Conservation (phyloP, 2,113 vertebrate species). For the Bombycilla garrulus region DNA sequence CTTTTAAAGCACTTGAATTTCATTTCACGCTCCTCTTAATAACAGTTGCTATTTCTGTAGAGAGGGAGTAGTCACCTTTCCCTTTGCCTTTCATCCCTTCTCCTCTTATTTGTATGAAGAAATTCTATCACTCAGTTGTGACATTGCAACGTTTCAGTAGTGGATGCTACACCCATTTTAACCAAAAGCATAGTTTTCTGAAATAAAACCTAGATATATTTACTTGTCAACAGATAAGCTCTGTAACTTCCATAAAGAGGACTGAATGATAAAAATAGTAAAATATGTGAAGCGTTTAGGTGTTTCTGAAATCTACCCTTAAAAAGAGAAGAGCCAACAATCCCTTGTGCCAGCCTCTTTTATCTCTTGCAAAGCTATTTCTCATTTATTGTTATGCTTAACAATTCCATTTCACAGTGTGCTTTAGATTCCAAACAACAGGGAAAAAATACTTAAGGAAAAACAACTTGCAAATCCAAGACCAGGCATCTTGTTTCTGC, state of each 20-base stretch:
- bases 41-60: background rate
- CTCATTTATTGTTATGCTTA: conserved; percentile 1
- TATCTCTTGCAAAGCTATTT: conserved; percentile 9
- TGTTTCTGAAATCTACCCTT: conserved; percentile 29
- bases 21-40: background rate
- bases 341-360: background rate
- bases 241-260: background rate
- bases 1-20: background rate
- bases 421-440: conserved; percentile 2
- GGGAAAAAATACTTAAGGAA: background rate
- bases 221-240: background rate
- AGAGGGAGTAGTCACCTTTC: background rate
- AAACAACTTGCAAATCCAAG: background rate
- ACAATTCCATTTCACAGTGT: background rate
- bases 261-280: conserved; percentile 15
- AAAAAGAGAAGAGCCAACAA: conserved; percentile 18
- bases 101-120: background rate
- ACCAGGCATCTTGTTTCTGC: background rate
- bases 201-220: conserved; percentile 35
- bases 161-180: background rate
- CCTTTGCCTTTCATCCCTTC: conserved; percentile 1
- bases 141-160: conserved; percentile 53
- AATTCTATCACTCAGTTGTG: conserved; percentile 31
- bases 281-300: background rate
- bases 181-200: conserved; percentile 25